Evolutionary conservation across 2,797 vertebrate genomes (phyloP), one percentile per base, ranked within the genome.

Genomic region (Picus viridis): DNA sequence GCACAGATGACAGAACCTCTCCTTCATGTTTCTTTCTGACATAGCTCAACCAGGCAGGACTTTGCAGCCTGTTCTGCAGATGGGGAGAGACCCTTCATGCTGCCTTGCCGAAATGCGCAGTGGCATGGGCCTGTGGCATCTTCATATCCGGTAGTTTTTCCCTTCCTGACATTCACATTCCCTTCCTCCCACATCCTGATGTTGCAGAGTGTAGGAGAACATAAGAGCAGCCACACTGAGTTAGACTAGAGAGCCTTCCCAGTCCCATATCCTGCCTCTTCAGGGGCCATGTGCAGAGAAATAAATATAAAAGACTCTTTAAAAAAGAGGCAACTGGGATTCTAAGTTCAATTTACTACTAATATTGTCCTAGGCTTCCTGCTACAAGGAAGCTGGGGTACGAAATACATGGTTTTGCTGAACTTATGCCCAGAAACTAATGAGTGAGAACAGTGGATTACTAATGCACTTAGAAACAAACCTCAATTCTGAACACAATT

Each of bases 401-500:
- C 16, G 30, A 89, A 92, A 75, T 62, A 56, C 3, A 75, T 43
- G 7, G 49, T 85, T 93, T 59, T 77, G 23, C 3, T 57, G 53
- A 88, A 49, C 88, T 94, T 77, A 89, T 17, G 18, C 56, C 88
- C 68, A 54, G 73, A 79, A 82, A 54, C 41, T 69, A 90, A 39
- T 16, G 65, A 85, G 69, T 69, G 74, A 78, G 74, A 82, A 80
- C 6, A 29, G 84, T 56, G 51, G 56, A 90, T 91, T 82, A 54
- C 29, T 78, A 86, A 89, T 36, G 45, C 47, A 39, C 41, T 91
- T 90, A 67, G 93, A 96, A 92, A 93, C 70, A 89, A 92, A 82
- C 61, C 56, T 88, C 72, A 59, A 34, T 88, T 95, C 96, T 77
- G 79, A 85, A 93, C 70, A 89, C 56, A 85, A 88, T 93, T 97